Base-by-base conservation (phyloP, 2,113 vertebrate species). In the Zapus hudsonius region DNA sequence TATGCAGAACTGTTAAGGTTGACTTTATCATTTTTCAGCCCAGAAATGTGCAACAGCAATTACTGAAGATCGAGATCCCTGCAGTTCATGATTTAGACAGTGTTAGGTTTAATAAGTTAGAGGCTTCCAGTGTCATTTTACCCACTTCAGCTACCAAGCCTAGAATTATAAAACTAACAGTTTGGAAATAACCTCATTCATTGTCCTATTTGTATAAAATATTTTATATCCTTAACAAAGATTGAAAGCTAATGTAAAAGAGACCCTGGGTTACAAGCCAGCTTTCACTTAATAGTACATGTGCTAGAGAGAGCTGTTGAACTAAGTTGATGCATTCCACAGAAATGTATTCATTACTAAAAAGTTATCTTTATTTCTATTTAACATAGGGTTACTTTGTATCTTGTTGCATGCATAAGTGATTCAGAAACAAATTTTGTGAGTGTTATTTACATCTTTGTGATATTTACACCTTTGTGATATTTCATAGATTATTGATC, bases 21-120 rank as follows among this genome's bases (percentile, higher is more conserved):
- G 76, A 72, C 29, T 92, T 75, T n/a, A 81, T 73, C 40, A 12
- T 81, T 42, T 81, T 92, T 17, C 80, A 75, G 36, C 12, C 4
- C n/a, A 44, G 19, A 63, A 73, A 11, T 85, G 13, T 90, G 69
- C 40, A 57, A 31, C 10, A 59, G 31, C 38, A 64, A 27, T 94
- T 88, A 82, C 3, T 73, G n/a, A 69, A 89, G 86, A 85, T 29
- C 82, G 75, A 91, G n/a, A 5, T n/a, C 10, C 85, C 12, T 78
- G 16, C 67, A 76, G 82, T 63, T 80, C 59, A 69, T 40, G 59
- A 91, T 76, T 82, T 79, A 57, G 44, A 59, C 4, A 73, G 27
- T 85, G 90, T 59, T 44, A 92, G 27, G 61, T 42, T 89, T 84
- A 64, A 79, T 80, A 89, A 83, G 79, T 93, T 89, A 66, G 59